Percentiles rank a stretch among this genome's conserved stretches.
Conservation (phyloP, 23 tunicate genomes). For the Trididemnum nubilum region DNA sequence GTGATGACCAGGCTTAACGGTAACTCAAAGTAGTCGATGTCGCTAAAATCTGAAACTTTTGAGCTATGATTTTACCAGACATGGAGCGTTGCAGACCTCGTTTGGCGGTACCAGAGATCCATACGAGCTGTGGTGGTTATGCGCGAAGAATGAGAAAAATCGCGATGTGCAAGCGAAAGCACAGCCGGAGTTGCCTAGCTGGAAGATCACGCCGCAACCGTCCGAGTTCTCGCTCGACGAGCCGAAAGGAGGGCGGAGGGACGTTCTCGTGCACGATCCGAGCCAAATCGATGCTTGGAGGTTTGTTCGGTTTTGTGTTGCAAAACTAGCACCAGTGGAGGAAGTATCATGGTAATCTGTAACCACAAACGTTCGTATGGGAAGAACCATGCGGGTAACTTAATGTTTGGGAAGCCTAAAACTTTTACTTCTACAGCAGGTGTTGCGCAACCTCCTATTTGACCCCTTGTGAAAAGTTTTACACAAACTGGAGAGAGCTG, state of each 20-base stretch:
- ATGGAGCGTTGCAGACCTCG: conserved; percentile 22
- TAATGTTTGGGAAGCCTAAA: no score
- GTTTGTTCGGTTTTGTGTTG: background rate
- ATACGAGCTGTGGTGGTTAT: conserved; percentile 71
- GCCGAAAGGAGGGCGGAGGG: background rate
- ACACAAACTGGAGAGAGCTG: no score
- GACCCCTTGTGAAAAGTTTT: no score
- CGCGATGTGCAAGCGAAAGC: background rate
- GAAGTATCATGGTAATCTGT: no score
- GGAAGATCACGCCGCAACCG: conserved; percentile 3
- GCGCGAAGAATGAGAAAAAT: background rate
- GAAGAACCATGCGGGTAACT: no score
- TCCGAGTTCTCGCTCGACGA: background rate
- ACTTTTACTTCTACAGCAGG: no score
- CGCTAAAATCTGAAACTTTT: no score
- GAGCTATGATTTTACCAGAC: conserved; percentile 20
- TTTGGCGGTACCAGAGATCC: conserved; percentile 33
- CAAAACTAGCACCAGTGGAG: no score
- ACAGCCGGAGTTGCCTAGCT: background rate
- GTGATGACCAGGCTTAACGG: no score
- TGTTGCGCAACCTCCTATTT: no score
- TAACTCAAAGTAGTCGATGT: background rate
- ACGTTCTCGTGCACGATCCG: background rate
- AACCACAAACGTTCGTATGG: no score
- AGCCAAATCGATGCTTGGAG: background rate